Conservation (phyloP, 2,888 invertebrate species). For the Ditylenchus weischeri region DNA sequence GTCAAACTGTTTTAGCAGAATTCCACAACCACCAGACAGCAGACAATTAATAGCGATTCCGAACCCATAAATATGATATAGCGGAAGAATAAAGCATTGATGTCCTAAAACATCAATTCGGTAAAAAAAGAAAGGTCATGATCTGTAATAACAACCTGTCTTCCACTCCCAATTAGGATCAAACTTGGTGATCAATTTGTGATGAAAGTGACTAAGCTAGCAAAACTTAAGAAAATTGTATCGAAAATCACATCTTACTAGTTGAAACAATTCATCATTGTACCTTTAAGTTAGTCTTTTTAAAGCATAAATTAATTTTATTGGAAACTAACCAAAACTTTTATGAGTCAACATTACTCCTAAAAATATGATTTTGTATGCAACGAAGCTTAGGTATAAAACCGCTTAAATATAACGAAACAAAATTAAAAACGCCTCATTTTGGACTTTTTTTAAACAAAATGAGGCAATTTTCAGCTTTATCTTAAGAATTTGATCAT, state of each 20-base stretch:
- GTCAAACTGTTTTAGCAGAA: conserved; percentile 50
- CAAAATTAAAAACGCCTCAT: too few species aligned
- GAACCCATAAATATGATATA: conserved; percentile 56
- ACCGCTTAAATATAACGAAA: too few species aligned
- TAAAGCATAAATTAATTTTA: too few species aligned
- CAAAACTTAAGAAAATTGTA: conserved; percentile 14
- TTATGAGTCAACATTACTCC: conserved; percentile 44
- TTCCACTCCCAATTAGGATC: conserved; percentile 58
- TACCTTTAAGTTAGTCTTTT: too few species aligned
- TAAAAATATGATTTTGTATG: too few species aligned
- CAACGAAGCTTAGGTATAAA: too few species aligned
- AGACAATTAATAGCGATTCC: conserved; percentile 33
- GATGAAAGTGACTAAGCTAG: conserved; percentile 68
- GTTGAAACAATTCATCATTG: conserved; percentile 40
- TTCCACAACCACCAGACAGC: conserved; percentile 42
- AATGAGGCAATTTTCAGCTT: too few species aligned
- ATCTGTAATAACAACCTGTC: conserved; percentile 5
- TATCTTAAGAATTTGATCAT: too few species aligned
- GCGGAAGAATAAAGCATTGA: conserved; percentile 69
- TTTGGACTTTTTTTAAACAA: too few species aligned
- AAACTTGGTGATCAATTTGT: conserved; percentile 19
- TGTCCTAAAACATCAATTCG: neutral
- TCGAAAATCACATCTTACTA: conserved; percentile 26
- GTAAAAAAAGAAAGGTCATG: too few species aligned
- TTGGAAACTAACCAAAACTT: conserved; percentile 31